Base-by-base conservation (phyloP, 2,113 vertebrate genomes). In the Leiothrix lutea region DNA sequence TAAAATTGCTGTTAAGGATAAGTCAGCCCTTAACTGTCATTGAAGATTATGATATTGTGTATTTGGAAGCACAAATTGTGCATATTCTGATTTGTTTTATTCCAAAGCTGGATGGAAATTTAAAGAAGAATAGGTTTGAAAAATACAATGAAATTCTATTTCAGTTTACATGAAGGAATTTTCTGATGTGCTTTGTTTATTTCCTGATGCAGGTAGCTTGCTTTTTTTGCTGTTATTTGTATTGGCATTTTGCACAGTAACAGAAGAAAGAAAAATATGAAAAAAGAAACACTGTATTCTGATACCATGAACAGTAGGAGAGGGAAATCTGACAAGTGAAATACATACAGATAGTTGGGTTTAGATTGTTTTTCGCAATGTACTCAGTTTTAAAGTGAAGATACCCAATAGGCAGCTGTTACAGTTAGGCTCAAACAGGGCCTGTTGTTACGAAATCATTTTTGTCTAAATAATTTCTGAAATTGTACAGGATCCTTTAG, bases 1-100 rank as follows among this genome's bases (percentile, higher is more conserved):
- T 44, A 57, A 69, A 87, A 79, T 79, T 60, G 28, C 42, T 73
- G 19, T 74, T 92, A 90, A 78, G 65, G 66, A 28, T 65, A 79
- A 91, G 12, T 79, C 48, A 79, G 9, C 50, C 50, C 74, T 93
- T 82, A 57, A 33, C 25, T 88, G 36, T 70, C n/a, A 22, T 36
- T 71, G 36, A 66, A 56, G 62, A 53, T 88, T 65, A 92, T 56
- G 44, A 42, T 48, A 79, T 4, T 74, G 35, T 75, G 22, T 64
- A 19, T 95, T 90, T 93, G 38, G 22, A 53, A 90, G 62, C 31
- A 64, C 25, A 14, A 56, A 33, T 8, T 40, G 23, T 47, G 33
- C 9, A 2, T 44, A 6, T 54, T 86, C 19, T 51, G 26, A 66
- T 86, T 44, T 70, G 24, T 54, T 84, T 42, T 62, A 80, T 92